Base-by-base conservation (phyloP, 2,888 invertebrate genomes). In the Hylaea fasciaria region DNA sequence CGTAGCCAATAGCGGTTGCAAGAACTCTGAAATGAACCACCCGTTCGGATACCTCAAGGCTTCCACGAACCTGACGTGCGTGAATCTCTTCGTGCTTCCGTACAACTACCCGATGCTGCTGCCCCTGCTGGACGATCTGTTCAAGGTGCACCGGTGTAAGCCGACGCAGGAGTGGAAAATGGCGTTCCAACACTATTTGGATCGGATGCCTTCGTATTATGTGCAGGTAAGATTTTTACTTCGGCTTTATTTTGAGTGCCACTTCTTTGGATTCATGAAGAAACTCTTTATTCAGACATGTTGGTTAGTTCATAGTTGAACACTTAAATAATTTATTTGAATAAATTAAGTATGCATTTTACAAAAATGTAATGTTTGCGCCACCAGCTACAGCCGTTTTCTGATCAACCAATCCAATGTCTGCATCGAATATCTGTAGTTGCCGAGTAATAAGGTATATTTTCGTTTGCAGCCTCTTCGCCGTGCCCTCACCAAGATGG, bases 11-110 rank as follows among this genome's bases (percentile, higher is more conserved):
- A 98, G 98, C 73, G 97, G 97, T 79, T 98, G 98, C 83, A 92
- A 91, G 73, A 89, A 81, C 64, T 95, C 96, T 50, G 98, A 98
- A 81, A 94, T 97, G 48, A 97, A 97, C 45, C 96, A 97, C 84
- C 99, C 99, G 0, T 99, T 99, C 88, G 99, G 99, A 13, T 99
- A 99, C 86, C 89, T 99, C 60, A 99, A 99, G 90, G 97, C 99
- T 0, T 97, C 98, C 70, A 98, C 98, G 5, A 97, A 97, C 80
- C 93, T 99, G 64, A 96, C 95, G 0, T 97, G 98, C 82, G 99
- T 99, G 40, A 99, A 99, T 91, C 92, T 99, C 64, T 98, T 98
- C 87, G 98, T 99, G 5, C 95, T 99, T 94, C 99, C 99, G 28
- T 99, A 99, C 92, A 99, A 99, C 91, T 99, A 99, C 87, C 99